Conservation (phyloP, 2,888 invertebrate species). For the Andrena bicolor region DNA sequence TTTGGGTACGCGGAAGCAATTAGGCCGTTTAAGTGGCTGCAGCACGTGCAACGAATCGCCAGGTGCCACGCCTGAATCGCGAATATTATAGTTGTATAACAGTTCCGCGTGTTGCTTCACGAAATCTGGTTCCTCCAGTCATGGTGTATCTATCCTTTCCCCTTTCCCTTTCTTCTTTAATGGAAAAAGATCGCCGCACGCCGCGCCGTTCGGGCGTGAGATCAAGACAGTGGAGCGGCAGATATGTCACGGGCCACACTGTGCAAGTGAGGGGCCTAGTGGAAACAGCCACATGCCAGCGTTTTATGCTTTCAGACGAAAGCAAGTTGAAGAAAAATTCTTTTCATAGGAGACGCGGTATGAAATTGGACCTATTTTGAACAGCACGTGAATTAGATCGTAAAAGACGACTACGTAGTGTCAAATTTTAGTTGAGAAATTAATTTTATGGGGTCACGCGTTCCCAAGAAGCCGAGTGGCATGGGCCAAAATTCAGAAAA, state of each 20-base stretch:
- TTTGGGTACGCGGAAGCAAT: neutral
- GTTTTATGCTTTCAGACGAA: too few relatives aligned
- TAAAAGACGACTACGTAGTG: too few relatives aligned
- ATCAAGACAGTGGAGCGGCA: neutral
- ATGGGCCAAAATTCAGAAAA: too few relatives aligned
- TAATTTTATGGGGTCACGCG: too few relatives aligned
- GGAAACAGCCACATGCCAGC: too few relatives aligned
- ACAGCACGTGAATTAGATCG: too few relatives aligned
- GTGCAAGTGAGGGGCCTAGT: too few relatives aligned
- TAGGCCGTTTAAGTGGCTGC: neutral
- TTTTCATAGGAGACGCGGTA: too few relatives aligned
- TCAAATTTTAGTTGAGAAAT: too few relatives aligned
- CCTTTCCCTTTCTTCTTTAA: neutral
- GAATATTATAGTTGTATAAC: neutral
- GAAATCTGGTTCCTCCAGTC: neutral
- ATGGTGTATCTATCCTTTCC: neutral
- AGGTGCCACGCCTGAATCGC: neutral
- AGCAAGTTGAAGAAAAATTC: too few relatives aligned
- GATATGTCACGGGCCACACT: neutral
- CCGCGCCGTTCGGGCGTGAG: neutral
- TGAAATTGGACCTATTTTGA: too few relatives aligned
- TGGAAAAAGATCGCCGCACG: neutral
- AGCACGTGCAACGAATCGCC: neutral
- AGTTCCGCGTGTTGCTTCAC: neutral
- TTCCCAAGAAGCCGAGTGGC: too few relatives aligned